Evolutionary conservation across 2,888 invertebrate species (phyloP), one percentile per base, ranked within the genome.

Genomic region (Capitulum mitella): DNA sequence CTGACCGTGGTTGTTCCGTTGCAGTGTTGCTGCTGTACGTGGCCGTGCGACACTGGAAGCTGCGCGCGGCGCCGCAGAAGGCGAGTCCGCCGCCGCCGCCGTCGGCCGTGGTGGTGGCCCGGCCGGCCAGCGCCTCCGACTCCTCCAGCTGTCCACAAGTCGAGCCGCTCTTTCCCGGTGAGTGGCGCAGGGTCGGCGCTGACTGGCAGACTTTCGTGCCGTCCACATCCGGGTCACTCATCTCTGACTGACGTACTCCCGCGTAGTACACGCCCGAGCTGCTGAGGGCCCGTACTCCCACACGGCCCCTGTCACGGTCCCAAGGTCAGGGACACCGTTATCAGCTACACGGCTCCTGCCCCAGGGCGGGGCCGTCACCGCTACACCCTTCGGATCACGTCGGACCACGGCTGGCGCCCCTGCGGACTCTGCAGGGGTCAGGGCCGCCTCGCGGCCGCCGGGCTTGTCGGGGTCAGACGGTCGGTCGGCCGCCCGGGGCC

Each of bases 21-120:
- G 58, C 70, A 70, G 70, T 70, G 37, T 40, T 70, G 70, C 37
- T 70, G 22, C 40, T 70, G 70, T 70, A 70, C 70, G 70, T 70
- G 37, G 70, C 70, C 26, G 29, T 70, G 29, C 70, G 70, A 5
- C 70, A 70, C 70, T 70, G 70, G 70, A 70, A 70, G 70, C 70
- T 70, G 37, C 70, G 70, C 2, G 40, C 70, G 22, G 70, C 70
- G 2, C 70, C 70, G 22, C 70, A 70, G 70, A 70, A 70, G 70
- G 16, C 70, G 6, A 37, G 37, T 10, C 1, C 70, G 14, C 37
- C 70, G 40, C 10, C 40, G 40, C 14, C 29, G 26, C 70, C 70
- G 8, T 70, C 70, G 40, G 37, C 70, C 22, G 70, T 70, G 70
- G 70, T 70, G 70, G 70, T 70, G 22, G 12, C 70, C 8, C 37